Percentiles rank a stretch among this genome's conserved stretches.
phyloP scores from a whole-genome alignment of 2,888 invertebrate species.

The Boloria euphrosyne region DNA sequence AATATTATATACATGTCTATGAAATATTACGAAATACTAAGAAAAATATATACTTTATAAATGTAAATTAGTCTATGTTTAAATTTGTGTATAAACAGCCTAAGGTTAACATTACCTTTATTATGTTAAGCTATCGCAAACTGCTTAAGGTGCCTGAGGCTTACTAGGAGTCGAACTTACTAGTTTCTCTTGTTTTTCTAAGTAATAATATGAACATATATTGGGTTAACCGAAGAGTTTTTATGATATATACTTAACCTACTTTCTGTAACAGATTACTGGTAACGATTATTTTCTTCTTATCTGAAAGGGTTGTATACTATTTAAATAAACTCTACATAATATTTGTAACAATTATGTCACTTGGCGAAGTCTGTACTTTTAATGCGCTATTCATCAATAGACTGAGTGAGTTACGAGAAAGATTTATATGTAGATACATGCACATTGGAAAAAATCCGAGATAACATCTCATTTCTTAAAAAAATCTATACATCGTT shows the following conservation, averaged over 20 bases:
- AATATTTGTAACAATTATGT: no score
- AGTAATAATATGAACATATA: slow-evolving; percentile 6
- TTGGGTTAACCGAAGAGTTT: slow-evolving; percentile 16
- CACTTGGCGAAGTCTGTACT: no score
- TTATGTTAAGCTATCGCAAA: slow-evolving; percentile 2
- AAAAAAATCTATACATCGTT: no score
- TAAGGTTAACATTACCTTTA: slow-evolving; percentile 16
- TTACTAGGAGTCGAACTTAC: slow-evolving; percentile 4
- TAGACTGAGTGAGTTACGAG: no score
- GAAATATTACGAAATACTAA: neutral
- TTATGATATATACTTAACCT: slow-evolving; percentile 4
- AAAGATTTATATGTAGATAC: no score
- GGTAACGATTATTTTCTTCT: slow-evolving; percentile 1
- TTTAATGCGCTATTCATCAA: no score
- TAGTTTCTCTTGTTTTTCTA: slow-evolving; percentile 7
- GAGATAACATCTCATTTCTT: no score
- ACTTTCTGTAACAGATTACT: slow-evolving; percentile 11
- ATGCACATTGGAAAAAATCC: no score
- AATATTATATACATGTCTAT: no score
- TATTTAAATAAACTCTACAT: neutral
- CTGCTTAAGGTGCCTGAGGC: slow-evolving; percentile 1
- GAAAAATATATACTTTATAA: neutral
- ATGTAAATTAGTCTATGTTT: slow-evolving; percentile 16
- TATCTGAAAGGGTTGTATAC: neutral
- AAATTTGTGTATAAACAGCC: slow-evolving; percentile 17